Evolutionary conservation across 1,140 invertebrate species (phyloP), one percentile per base, ranked within the genome.

Genomic region (Orius laevigatus): DNA sequence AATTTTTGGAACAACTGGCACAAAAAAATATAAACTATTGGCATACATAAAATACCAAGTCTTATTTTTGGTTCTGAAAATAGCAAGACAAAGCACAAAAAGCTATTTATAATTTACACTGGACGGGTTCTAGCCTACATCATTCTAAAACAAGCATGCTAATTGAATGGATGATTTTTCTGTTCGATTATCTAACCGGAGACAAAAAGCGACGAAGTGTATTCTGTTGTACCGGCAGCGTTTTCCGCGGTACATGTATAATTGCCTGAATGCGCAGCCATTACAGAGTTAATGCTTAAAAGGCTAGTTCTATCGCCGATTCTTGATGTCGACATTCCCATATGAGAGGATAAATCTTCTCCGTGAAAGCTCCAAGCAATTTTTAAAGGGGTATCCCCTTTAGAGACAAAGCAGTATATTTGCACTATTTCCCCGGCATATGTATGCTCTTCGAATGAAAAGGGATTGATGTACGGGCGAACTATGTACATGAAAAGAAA

Each of bases 351-450:
- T 11, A 59, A 32, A 15, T 53, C 53, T 16, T 54, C 53, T 8
- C 60, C 61, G 10, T 60, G 55, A 50, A 84, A 81, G 42, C 75
- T 71, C 84, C 85, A 89, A 35, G 68, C 66, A 53, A 89, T 82
- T 44, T 76, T 76, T 46, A 90, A 68, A 1, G 86, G 85, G 48
- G 78, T 69, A 61, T 90, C 85, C 31, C 86, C 85, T 63, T 88
- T 88, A 54, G 76, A 76, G 5, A 92, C 78, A n/a, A 80, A 77
- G 65, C 89, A 94, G 11, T 75, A 73, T 35, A 82, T 51, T 47
- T 69, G 69, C 3, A 70, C 64, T 25, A 74, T 70, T 54, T 79
- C 75, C 1, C 78, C 79, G 57, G 76, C 73, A 57, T 71, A 72
- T 12, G 66, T 60, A 12, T 70, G 67, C 18, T 59, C 58, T 18